Conservation (phyloP, 2,113 vertebrate species). For the Merops nubicus region DNA sequence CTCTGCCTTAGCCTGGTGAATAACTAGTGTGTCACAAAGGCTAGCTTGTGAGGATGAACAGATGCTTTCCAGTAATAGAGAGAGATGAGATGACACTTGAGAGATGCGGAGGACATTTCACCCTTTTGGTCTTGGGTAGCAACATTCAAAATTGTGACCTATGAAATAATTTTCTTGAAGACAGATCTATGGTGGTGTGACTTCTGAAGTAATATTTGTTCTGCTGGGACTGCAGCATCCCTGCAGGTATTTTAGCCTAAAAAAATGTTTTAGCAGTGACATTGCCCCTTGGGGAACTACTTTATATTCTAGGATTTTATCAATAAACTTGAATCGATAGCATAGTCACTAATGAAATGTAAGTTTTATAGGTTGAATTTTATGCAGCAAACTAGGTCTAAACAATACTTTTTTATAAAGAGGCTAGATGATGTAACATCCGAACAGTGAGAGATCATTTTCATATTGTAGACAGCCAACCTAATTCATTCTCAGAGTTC, state of each 20-base stretch:
- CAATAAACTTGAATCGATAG: neutral
- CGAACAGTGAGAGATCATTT: neutral
- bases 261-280: neutral
- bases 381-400: neutral
- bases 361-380: neutral
- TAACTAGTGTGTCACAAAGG: neutral
- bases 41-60: neutral
- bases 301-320: neutral
- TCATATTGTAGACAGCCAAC: neutral
- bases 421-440: neutral
- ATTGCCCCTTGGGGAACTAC: neutral
- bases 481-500: neutral
- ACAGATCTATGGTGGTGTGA: fast-evolving
- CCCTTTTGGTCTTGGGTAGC: neutral
- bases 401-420: neutral
- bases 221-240: neutral
- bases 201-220: neutral
- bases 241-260: neutral
- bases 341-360: neutral
- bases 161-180: neutral
- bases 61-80: neutral
- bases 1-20: neutral
- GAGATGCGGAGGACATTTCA: neutral
- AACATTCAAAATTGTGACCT: neutral
- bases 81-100: neutral